phyloP scores from a whole-genome alignment of 2,797 vertebrate genomes.

The Eptatretus atami region DNA sequence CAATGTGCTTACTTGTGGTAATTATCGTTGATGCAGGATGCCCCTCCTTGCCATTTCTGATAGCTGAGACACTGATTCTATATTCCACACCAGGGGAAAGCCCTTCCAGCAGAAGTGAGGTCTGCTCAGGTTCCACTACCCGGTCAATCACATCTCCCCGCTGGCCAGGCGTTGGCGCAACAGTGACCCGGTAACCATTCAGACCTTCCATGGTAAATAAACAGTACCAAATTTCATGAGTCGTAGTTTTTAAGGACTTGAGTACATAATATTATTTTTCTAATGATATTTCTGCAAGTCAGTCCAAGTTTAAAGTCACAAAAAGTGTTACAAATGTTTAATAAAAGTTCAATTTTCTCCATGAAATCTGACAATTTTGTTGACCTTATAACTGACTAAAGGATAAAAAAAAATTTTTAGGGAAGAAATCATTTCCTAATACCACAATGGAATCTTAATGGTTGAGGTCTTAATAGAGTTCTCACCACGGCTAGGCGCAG shows the following conservation, averaged over 20 bases:
- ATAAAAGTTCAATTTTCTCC: too few species aligned
- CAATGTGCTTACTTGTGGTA: conserved; percentile 1
- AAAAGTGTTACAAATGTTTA: too few species aligned
- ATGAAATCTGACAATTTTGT: too few species aligned
- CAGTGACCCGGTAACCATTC: not conserved
- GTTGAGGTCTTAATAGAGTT: too few species aligned
- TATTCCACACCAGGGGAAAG: conserved; percentile 50
- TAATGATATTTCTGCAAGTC: too few species aligned
- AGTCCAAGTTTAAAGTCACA: too few species aligned
- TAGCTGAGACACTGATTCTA: conserved; percentile 81
- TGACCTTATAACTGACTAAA: too few species aligned
- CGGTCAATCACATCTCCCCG: not conserved
- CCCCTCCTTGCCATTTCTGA: conserved; percentile 73
- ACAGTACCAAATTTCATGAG: not conserved
- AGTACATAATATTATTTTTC: not conserved
- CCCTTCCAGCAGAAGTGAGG: conserved; percentile 62
- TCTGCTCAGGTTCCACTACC: conserved; percentile 45
- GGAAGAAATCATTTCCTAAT: too few species aligned
- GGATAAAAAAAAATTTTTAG: too few species aligned
- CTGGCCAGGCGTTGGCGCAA: not conserved
- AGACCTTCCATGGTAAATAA: not conserved
- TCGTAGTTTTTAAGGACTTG: not conserved
- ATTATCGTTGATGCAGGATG: conserved; percentile 15
- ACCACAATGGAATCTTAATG: too few species aligned
- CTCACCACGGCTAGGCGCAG: conserved; percentile 14